Percentiles rank a stretch among this genome's conserved stretches.
Conservation (phyloP, 2,113 vertebrate genomes). For the Anas platyrhynchos region DNA sequence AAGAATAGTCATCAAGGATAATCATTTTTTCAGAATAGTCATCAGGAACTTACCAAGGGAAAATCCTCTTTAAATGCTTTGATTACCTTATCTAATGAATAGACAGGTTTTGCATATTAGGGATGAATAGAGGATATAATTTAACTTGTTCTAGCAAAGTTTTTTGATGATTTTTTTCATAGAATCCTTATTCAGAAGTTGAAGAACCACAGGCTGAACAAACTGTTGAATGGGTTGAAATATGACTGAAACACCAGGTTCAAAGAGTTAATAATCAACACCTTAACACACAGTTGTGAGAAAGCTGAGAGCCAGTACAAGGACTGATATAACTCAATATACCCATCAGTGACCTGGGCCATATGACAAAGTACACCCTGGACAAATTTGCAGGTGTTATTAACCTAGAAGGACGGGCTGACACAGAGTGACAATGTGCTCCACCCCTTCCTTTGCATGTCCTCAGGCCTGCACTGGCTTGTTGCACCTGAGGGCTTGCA, state of each 20-base stretch:
- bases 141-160: neutral
- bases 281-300: neutral
- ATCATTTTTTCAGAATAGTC: neutral
- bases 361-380: neutral
- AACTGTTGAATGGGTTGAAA: neutral
- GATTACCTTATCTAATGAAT: neutral
- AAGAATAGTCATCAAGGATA: neutral
- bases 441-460: no score
- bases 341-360: neutral
- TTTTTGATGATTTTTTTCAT: neutral
- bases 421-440: no score
- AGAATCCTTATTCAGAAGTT: neutral
- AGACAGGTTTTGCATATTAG: neutral
- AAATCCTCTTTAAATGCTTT: neutral
- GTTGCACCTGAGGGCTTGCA: no score
- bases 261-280: neutral
- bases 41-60: neutral
- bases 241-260: neutral
- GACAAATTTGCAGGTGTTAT: neutral
- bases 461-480: no score
- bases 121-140: neutral
- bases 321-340: neutral
- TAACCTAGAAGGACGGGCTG: neutral
- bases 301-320: neutral
- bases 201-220: neutral